These are phyloP conservation scores for Todiramphus chloris DNA, from an alignment of 2,113 vertebrate genomes.

Conservation along the genomic window DNA sequence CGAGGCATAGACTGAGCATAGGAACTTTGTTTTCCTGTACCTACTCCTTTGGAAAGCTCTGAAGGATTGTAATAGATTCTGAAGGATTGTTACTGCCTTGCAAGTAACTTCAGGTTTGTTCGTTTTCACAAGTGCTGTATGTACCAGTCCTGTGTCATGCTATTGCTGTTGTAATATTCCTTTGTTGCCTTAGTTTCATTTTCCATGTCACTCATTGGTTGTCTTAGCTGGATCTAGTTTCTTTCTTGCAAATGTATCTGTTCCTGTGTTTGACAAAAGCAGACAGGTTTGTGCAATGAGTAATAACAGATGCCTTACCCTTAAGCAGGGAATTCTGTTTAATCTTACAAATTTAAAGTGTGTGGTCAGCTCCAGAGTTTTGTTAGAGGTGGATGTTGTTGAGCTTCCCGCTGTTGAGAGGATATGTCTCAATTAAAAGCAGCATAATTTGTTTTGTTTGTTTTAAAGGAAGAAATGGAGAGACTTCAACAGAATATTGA, in stretches of 20 bases:
- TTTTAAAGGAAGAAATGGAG: constrained; percentile 90
- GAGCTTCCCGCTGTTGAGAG: neutral
- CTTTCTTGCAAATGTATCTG: neutral
- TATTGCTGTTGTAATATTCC: neutral
- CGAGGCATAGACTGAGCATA: neutral
- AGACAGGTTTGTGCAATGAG: neutral
- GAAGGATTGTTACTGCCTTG: neutral
- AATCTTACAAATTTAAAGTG: neutral
- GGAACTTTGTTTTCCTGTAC: neutral
- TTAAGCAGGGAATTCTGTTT: neutral
- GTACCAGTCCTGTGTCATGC: neutral
- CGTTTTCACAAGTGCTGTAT: neutral
- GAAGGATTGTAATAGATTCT: neutral
- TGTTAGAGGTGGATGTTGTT: neutral
- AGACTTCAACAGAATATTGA: constrained; percentile 90
- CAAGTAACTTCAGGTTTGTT: neutral
- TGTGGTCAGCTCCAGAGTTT: neutral
- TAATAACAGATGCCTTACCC: neutral
- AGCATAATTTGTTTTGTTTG: neutral
- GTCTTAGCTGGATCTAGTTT: neutral
- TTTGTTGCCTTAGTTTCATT: neutral
- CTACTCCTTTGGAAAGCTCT: neutral
- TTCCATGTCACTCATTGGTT: neutral
- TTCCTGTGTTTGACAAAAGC: neutral
- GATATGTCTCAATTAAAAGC: neutral